A percentile compares a stretch with the other conserved stretches of the same genome.
phyloP scores from a whole-genome alignment of 2,888 invertebrate genomes.

The Caenorhabditis uteleia region DNA sequence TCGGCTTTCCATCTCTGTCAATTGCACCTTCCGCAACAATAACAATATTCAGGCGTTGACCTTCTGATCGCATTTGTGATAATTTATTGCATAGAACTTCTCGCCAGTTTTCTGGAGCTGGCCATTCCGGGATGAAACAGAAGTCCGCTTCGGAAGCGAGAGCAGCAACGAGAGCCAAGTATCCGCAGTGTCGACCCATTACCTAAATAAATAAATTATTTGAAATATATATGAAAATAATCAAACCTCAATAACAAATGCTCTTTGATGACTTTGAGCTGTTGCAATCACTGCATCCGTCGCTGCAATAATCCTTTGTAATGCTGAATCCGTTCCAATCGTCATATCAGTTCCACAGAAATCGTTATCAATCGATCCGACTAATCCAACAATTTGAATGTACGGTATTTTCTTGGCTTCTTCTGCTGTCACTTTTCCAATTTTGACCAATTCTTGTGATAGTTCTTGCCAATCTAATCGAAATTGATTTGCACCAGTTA shows the following conservation, averaged over 20 bases:
- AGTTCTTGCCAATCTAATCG: slow-evolving; percentile 89
- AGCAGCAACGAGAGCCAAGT: slow-evolving; percentile 93
- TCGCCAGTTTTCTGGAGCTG: slow-evolving; percentile 89
- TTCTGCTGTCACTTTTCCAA: slow-evolving; percentile 67
- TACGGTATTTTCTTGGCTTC: slow-evolving; percentile 60
- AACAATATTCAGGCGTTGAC: slow-evolving; percentile 90
- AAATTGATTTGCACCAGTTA: slow-evolving; percentile 89
- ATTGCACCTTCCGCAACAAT: slow-evolving; percentile 98
- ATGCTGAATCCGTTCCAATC: slow-evolving; percentile 92
- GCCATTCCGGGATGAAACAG: slow-evolving; percentile 97
- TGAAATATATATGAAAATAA: too few relatives aligned
- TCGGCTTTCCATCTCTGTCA: slow-evolving; percentile 88
- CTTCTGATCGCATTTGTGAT: slow-evolving; percentile 55
- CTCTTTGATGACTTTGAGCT: slow-evolving; percentile 94
- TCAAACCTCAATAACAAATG: slow-evolving; percentile 99
- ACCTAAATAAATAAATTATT: too few relatives aligned
- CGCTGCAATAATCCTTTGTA: slow-evolving; percentile 97
- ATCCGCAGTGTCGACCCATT: slow-evolving; percentile 99
- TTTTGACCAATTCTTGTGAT: slow-evolving; percentile 82
- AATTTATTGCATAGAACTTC: slow-evolving; percentile 91
- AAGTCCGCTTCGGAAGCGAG: slow-evolving; percentile 94
- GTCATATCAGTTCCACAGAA: slow-evolving; percentile 97
- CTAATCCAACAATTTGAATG: slow-evolving; percentile 72
- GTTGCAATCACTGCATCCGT: slow-evolving; percentile 98
- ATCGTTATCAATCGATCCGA: slow-evolving; percentile 99